Percentiles rank a stretch among this genome's conserved stretches.
These are phyloP conservation scores for Schmidtea mediterranea DNA, from an alignment of 1,140 invertebrate species.

Conservation along the genomic window DNA sequence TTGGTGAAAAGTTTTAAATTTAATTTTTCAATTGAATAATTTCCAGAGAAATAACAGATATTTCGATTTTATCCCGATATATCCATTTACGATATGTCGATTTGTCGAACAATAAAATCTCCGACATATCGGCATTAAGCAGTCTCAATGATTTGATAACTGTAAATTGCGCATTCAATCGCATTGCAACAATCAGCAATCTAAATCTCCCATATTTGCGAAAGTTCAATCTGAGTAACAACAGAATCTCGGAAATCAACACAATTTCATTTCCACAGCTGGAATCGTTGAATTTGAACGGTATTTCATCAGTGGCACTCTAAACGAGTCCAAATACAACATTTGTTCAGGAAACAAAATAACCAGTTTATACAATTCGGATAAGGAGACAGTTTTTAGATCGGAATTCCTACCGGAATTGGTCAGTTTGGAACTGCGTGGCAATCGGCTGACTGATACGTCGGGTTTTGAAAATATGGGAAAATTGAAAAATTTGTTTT, in stretches of 20 bases:
- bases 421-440: conserved; percentile 15
- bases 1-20: too few species aligned
- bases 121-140: conserved; percentile 21
- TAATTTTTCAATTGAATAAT: too few species aligned
- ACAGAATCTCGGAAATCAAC: too few species aligned
- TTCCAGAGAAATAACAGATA: conserved; percentile 20
- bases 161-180: too few species aligned
- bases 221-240: too few species aligned
- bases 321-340: too few species aligned
- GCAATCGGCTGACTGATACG: conserved; percentile 21
- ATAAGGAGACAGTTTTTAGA: too few species aligned
- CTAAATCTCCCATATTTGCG: too few species aligned
- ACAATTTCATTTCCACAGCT: neutral
- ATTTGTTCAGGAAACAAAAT: conserved; percentile 12
- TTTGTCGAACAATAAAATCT: conserved; percentile 20
- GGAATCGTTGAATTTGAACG: conserved; percentile 9
- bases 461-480: conserved; percentile 18
- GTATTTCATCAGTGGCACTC: neutral
- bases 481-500: conserved; percentile 23
- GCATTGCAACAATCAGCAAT: too few species aligned
- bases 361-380: conserved; percentile 9
- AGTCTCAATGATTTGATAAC: conserved; percentile 9
- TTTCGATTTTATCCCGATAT: conserved; percentile 17
- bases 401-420: too few species aligned
- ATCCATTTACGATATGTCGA: conserved; percentile 25